Evolutionary conservation across 1,140 invertebrate genomes (phyloP), one percentile per base, ranked within the genome.

Genomic region (Macrotrachela quadricornifera): DNA sequence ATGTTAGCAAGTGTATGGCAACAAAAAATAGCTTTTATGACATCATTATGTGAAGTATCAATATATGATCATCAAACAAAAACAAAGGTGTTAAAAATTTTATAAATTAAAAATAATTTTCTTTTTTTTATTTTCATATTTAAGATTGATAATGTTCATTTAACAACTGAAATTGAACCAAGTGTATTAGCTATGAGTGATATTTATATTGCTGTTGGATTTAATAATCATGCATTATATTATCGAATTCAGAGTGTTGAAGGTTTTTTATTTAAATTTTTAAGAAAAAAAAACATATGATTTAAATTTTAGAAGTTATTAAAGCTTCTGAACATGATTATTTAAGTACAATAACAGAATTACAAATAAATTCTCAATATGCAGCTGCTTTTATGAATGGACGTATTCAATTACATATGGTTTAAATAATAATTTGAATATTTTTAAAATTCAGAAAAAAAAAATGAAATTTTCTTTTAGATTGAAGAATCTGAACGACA

Each of bases 191-290:
- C 82, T 15, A 71, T 96, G 47, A 88, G 91, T 15, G 80, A 80
- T 0, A 79, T 77, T 62, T 83, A 94, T 71, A 70, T 92, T 40
- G 84, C 82, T 40, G 81, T 83, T 47, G 85, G 80, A 1, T 79
- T 88, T 69, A 96, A 95, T 61, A 90, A 92, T 61, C 76, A 81
- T 57, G 82, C 82, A 1, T 86, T 87, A 79, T 88, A 90, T 71
- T 91, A 88, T 71, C 53, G 62, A 1, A 60, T 76, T 6, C 64
- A 60, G 44, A 70, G 21, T 30, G 8, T 30, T 8, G 21, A 30
- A 30, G 21, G 21, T 30, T n/a, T n/a, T n/a, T n/a, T 30, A 30
- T 2, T 4, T 30, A 4, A 8, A 30, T 30, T 30, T 4, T 4
- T 30, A 30, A 30, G 21, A 30, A 4, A 4, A 30, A 30, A 30